phyloP scores from a whole-genome alignment of 2,888 invertebrate species.

The Ecdyonurus torrentis region DNA sequence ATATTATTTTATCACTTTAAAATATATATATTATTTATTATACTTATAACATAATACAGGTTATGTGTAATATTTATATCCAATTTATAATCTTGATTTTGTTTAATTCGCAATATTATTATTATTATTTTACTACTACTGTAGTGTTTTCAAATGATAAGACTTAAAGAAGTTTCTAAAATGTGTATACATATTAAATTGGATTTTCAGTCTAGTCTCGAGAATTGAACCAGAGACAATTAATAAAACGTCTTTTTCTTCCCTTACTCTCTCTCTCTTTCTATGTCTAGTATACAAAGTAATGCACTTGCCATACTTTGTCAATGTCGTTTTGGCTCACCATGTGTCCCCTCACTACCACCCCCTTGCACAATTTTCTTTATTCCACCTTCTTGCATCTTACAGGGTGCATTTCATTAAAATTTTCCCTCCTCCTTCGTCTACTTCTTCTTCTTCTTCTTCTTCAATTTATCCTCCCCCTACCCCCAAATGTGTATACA shows the following conservation, averaged over 20 bases:
- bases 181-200: no score
- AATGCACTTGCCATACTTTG: neutral
- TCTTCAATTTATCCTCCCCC: neutral
- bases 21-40: no score
- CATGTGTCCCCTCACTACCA: neutral
- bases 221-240: neutral
- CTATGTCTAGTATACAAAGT: no score
- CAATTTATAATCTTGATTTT: no score
- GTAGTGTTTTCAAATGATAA: no score
- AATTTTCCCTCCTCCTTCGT: neutral
- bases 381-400: neutral
- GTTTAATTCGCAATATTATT: no score
- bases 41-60: no score
- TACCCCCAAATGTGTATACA: neutral
- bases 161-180: no score
- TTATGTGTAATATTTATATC: no score
- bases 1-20: no score
- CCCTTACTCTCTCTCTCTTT: neutral
- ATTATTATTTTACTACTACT: no score
- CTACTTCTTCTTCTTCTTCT: neutral
- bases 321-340: neutral
- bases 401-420: neutral
- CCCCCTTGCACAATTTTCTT: neutral
- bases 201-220: no score
- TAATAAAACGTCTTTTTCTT: neutral